Evolutionary conservation across 1,140 invertebrate species (phyloP).

Genomic region (Cecropterus lyciades): DNA sequence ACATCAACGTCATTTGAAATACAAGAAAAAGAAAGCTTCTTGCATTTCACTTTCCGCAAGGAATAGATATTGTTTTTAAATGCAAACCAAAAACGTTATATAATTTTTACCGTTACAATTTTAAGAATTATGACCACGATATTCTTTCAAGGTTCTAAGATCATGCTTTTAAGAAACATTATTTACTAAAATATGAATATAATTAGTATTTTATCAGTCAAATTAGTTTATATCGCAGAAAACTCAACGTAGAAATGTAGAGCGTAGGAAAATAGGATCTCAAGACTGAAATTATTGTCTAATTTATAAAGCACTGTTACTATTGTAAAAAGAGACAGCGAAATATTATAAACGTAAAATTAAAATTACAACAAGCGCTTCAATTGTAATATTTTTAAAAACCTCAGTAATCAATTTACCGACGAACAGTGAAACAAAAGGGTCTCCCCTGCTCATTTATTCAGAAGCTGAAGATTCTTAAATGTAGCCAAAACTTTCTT

Average conservation of each 20-base stretch:
- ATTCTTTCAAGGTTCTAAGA: no score
- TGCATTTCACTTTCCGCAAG: conserved; percentile 27
- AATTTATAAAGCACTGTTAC: no score
- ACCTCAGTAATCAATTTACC: conserved; percentile 37
- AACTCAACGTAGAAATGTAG: no score
- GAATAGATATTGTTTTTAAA: conserved; percentile 26
- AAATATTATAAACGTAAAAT: background rate
- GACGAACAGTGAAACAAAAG: conserved; percentile 57
- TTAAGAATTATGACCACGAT: no score
- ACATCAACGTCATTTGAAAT: conserved; percentile 13
- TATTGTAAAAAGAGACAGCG: background rate
- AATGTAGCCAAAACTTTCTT: conserved; percentile 50
- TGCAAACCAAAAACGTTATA: no score
- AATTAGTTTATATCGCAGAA: no score
- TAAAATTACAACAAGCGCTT: conserved; percentile 13
- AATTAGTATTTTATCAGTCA: no score
- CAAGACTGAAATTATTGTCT: no score
- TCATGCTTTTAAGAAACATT: no score
- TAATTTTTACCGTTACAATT: no score
- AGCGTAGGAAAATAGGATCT: no score
- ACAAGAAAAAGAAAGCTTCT: conserved; percentile 25
- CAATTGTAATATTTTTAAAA: conserved; percentile 29
- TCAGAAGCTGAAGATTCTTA: conserved; percentile 51
- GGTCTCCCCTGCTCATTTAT: conserved; percentile 58
- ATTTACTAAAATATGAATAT: no score